A percentile compares a stretch with the other conserved stretches of the same genome.
These are phyloP conservation scores for Euproctis similis DNA, from an alignment of 2,888 invertebrate species.

Conservation along the genomic window DNA sequence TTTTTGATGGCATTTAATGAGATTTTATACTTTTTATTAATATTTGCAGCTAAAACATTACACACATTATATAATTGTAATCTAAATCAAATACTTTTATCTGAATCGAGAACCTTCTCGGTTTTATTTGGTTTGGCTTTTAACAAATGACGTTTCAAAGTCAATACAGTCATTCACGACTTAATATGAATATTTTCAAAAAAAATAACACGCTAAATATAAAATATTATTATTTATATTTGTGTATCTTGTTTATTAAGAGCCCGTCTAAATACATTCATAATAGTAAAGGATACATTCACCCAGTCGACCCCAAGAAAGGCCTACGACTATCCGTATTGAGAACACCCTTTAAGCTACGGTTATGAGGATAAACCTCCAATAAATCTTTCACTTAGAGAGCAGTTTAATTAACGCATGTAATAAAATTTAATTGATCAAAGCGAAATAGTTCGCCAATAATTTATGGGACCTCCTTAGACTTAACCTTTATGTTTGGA, in stretches of 20 bases:
- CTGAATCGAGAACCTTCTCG: too few relatives aligned
- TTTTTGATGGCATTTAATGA: too few relatives aligned
- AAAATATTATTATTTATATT: too few relatives aligned
- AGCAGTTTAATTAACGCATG: constrained; percentile 65
- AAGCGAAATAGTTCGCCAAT: constrained; percentile 51
- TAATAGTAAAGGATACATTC: constrained; percentile 35
- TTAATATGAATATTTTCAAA: too few relatives aligned
- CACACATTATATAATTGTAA: too few relatives aligned
- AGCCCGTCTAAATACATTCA: constrained; percentile 30
- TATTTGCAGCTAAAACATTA: too few relatives aligned
- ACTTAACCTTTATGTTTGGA: constrained; percentile 19
- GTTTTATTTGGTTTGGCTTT: too few relatives aligned
- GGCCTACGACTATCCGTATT: constrained; percentile 30
- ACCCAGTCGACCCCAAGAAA: constrained; percentile 29
- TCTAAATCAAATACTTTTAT: too few relatives aligned
- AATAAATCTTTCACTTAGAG: constrained; percentile 71
- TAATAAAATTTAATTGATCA: constrained; percentile 72
- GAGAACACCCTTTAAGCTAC: constrained; percentile 61
- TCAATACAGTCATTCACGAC: too few relatives aligned
- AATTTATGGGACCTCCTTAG: constrained; percentile 39
- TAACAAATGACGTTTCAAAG: too few relatives aligned
- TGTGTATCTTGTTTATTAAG: constrained; percentile 9
- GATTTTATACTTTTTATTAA: too few relatives aligned
- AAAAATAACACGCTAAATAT: too few relatives aligned
- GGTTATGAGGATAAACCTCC: constrained; percentile 71